Percentiles rank a stretch among this genome's conserved stretches.
Evolutionary conservation across 2,113 vertebrate genomes (phyloP).

Genomic region (Rhynchomys soricoides): DNA sequence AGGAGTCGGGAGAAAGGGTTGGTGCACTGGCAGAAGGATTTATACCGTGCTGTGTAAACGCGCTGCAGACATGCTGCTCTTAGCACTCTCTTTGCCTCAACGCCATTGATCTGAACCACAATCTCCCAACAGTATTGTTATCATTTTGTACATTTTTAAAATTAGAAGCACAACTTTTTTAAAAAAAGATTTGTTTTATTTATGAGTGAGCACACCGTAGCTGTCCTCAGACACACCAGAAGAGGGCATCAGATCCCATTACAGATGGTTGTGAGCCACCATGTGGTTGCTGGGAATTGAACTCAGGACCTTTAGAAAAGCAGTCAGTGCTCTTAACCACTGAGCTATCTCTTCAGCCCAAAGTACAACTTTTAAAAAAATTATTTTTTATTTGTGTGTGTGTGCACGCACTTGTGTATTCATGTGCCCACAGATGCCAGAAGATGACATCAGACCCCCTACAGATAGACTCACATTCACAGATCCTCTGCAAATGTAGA

Average conservation of each 20-base stretch:
- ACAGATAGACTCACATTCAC: not conserved
- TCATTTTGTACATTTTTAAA: not conserved
- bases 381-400: no score
- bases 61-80: not conserved
- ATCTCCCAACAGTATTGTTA: not conserved
- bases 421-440: not conserved
- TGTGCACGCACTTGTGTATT: not conserved
- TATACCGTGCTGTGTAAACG: not conserved
- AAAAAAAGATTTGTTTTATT: not conserved
- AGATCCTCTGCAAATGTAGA: not conserved
- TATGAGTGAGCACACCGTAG: no score
- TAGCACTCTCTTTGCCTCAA: not conserved
- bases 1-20: not conserved
- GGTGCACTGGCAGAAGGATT: not conserved
- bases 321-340: no score
- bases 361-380: no score
- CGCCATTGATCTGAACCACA: not conserved
- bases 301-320: no score
- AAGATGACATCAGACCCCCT: not conserved
- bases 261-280: no score
- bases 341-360: no score
- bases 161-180: not conserved
- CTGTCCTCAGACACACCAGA: no score
- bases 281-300: no score
- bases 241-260: no score